Percentiles rank a stretch among this genome's conserved stretches.
Evolutionary conservation across 2,888 invertebrate species (phyloP).

Genomic region (Temnothorax rugatulus): DNA sequence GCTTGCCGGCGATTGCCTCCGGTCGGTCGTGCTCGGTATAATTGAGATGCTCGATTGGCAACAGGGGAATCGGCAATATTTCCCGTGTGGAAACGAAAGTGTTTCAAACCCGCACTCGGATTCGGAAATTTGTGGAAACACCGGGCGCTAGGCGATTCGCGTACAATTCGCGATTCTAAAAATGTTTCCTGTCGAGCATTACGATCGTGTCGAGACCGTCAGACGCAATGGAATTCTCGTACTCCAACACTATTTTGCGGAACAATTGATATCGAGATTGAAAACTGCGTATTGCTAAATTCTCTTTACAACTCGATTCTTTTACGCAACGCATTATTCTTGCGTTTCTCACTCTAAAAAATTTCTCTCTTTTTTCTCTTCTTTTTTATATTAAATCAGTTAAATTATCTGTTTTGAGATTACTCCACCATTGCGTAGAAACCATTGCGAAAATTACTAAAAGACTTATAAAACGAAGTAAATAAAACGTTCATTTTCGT

Average conservation of each 20-base stretch:
- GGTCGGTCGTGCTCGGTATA: slow-evolving; percentile 20
- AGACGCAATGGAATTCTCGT: background rate
- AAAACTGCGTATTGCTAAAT: slow-evolving; percentile 27
- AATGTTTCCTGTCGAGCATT: slow-evolving; percentile 32
- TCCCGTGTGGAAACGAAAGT: slow-evolving; percentile 42
- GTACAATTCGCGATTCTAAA: slow-evolving; percentile 43
- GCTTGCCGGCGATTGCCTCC: background rate
- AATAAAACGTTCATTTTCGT: background rate
- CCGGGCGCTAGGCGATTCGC: slow-evolving; percentile 46
- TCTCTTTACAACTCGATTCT: background rate
- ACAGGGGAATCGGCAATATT: slow-evolving; percentile 36
- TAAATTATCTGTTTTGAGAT: background rate
- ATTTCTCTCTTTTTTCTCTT: background rate
- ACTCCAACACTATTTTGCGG: slow-evolving; percentile 30
- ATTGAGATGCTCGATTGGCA: slow-evolving; percentile 54
- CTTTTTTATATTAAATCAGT: background rate
- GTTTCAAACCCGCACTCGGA: slow-evolving; percentile 31
- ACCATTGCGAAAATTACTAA: background rate
- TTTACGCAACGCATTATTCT: background rate
- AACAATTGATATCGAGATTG: slow-evolving; percentile 54
- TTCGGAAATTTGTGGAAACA: slow-evolving; percentile 47
- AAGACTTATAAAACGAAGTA: background rate
- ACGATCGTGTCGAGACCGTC: slow-evolving; percentile 26
- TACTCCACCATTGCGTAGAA: background rate
- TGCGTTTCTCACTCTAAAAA: background rate